Evolutionary conservation across 2,888 invertebrate species (phyloP), one percentile per base, ranked within the genome.

Genomic region (Agrotis segetum): DNA sequence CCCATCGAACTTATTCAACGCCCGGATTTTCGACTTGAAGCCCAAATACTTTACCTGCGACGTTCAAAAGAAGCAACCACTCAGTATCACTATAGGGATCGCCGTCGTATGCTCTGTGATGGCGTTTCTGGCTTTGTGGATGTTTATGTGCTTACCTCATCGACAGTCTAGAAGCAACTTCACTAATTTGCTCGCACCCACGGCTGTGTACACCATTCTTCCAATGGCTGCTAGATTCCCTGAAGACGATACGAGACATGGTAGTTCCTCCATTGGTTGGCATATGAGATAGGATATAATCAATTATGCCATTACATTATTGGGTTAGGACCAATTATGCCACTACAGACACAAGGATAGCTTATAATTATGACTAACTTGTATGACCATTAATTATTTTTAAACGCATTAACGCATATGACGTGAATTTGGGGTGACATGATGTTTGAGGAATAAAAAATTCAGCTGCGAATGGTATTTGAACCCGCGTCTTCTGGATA

Each of bases 21-120:
- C 94, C 52, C 88, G 93, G 4, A 89, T 97, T 40, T 93, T 93
- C 83, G 94, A 96, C 14, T 85, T 97, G 24, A 89, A 95, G 0
- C 84, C 86, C 0, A 90, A 94, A 58, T 95, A 95, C 82, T 93
- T 97, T 78, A 84, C 85, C 0, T 97, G 97, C 0, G 74, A 85
- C 2, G 82, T 7, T 1, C 1, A 50, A 16, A 14, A 21, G 2
- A 24, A 84, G 5, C 85, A 82, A 2, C 85, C 88, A 74, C 65
- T 90, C 0, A 92, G 92, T 0, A 67, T 91, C 0, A 84, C 86
- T 0, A 77, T 95, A 19, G 89, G 92, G 0, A 84, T 89, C 0
- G 81, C 92, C 0, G 79, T 91, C 0, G 80, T 94, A 6, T 91
- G 92, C 70, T 61, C 91, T 0, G 67, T 91, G 0, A 81, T 95